Percentiles rank a stretch among this genome's conserved stretches.
Evolutionary conservation across 2,797 vertebrate genomes (phyloP).

Genomic region (Bradypodion pumilum): DNA sequence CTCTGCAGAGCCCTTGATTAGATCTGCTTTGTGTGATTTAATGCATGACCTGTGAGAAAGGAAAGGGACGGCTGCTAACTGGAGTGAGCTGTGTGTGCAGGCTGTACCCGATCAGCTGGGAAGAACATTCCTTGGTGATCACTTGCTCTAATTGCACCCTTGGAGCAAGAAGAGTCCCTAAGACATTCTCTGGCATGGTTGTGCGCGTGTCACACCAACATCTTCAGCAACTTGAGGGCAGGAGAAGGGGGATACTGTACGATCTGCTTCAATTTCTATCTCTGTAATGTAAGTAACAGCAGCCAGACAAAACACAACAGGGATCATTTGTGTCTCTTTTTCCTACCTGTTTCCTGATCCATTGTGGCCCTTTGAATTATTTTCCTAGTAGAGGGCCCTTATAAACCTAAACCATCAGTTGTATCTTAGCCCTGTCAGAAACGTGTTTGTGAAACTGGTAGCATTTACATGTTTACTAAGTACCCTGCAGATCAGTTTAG

Average conservation of each 20-base stretch:
- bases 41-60: background rate
- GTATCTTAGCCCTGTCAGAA: background rate
- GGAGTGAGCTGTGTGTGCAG: background rate
- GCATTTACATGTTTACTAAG: background rate
- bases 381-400: background rate
- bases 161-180: background rate
- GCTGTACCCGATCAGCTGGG: background rate
- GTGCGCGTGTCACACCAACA: background rate
- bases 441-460: background rate
- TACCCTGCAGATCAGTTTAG: background rate
- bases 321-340: background rate
- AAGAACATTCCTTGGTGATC: background rate
- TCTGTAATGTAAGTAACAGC: background rate
- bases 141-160: background rate
- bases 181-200: background rate
- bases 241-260: background rate
- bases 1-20: background rate
- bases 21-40: background rate
- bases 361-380: background rate
- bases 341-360: background rate
- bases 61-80: background rate
- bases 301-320: background rate
- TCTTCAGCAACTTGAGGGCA: background rate
- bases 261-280: background rate
- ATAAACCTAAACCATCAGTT: no score